phyloP scores from a whole-genome alignment of 2,888 invertebrate species.

The Chydorus sphaericus region DNA sequence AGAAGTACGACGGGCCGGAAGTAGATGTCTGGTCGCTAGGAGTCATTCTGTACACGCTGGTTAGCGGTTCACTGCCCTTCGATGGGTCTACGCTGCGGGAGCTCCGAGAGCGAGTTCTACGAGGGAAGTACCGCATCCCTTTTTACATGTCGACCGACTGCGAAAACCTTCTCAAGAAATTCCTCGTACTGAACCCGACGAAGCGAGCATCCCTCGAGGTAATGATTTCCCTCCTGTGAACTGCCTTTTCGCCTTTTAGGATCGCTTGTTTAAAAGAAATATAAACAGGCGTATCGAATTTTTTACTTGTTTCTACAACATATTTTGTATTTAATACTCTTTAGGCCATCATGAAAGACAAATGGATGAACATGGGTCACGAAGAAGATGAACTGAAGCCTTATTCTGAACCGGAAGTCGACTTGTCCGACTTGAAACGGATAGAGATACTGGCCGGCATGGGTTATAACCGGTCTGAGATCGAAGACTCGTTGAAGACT shows the following conservation, averaged over 20 bases:
- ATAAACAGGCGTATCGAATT: no score
- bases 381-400: conserved; percentile 98
- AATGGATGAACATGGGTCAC: conserved; percentile 99
- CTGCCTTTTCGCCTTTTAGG: no score
- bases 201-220: conserved; percentile 88
- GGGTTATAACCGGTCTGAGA: conserved; percentile 90
- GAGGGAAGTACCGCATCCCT: conserved; percentile 99
- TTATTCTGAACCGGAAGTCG: conserved; percentile 86
- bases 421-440: conserved; percentile 91
- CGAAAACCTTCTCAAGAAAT: conserved; percentile 98
- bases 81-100: conserved; percentile 98
- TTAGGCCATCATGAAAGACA: conserved; percentile 74
- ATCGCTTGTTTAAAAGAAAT: no score
- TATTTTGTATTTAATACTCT: neutral
- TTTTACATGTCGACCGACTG: conserved; percentile 99
- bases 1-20: conserved; percentile 99
- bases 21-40: conserved; percentile 97
- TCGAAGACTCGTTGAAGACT: conserved; percentile 88
- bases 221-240: conserved; percentile 22
- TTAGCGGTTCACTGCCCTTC: conserved; percentile 97
- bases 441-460: conserved; percentile 92
- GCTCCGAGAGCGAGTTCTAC: conserved; percentile 83
- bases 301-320: no score
- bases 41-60: conserved; percentile 97
- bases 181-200: conserved; percentile 95